Evolutionary conservation across 2,113 vertebrate genomes (phyloP), one percentile per base, ranked within the genome.

Genomic region (Nesogale talazaci): DNA sequence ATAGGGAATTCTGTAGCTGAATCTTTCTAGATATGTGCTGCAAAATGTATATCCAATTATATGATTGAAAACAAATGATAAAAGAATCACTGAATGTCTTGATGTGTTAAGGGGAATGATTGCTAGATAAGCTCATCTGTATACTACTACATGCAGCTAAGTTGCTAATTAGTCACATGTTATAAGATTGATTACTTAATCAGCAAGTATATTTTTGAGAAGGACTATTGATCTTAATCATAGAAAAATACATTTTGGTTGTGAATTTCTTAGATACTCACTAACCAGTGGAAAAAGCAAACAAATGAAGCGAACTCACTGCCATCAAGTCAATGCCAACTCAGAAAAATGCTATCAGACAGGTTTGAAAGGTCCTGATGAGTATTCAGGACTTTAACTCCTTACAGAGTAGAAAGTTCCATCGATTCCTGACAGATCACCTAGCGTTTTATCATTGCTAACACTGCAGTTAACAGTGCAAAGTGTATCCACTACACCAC

Each of bases 131-230:
- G 70, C 11, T 80, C 27, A 91, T 4, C 14, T 83, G 11, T 34
- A 81, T 77, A 10, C 42, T 70, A 81, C 42, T 70, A 81, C 34
- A 38, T 92, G 29, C 56, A 94, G 15, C 22, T 69, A 94, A 86
- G 20, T 56, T 81, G 61, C 14, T 86, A 87, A 72, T 93, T 65
- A 88, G 91, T 5, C 11, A 88, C 2, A 92, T 82, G 22, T 36
- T 95, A 92, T 92, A 91, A 91, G 38, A 87, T 15, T 36, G 83
- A 83, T 34, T 6, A 94, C 94, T 36, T 88, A 6, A 92, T 92
- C 86, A 1, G 0, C 74, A 65, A 29, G 4, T 79, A 2, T 7
- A 83, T 80, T 81, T 15, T 34, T 90, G 56, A 81, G 2, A 91
- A 72, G 40, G 16, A 75, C 83, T 76, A 70, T 70, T 69, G 57